These are phyloP conservation scores for Drosophila leonis DNA, from an alignment of 2,888 invertebrate genomes.

Conservation along the genomic window DNA sequence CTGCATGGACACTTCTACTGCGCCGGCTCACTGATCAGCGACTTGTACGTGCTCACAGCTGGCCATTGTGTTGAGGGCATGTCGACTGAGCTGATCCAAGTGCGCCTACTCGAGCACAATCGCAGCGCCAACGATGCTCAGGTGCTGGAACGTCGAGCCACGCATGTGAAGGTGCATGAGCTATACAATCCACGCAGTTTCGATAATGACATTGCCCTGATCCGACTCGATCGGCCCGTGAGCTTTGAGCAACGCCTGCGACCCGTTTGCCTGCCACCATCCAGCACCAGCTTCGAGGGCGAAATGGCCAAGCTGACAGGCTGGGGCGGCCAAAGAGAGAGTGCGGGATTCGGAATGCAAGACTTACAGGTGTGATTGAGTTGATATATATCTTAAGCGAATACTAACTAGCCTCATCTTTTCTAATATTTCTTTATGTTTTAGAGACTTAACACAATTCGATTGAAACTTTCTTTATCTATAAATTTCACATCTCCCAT, in stretches of 20 bases:
- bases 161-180: conserved; percentile 87
- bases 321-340: conserved; percentile 90
- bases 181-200: conserved; percentile 90
- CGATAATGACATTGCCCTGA: conserved; percentile 92
- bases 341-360: conserved; percentile 87
- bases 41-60: conserved; percentile 90
- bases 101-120: conserved; percentile 90
- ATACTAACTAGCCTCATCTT: neutral
- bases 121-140: conserved; percentile 84
- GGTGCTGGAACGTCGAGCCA: conserved; percentile 78
- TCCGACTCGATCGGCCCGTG: conserved; percentile 88
- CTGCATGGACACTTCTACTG: conserved; percentile 88
- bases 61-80: conserved; percentile 90
- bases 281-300: conserved; percentile 65
- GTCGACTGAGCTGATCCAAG: conserved; percentile 86
- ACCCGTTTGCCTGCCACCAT: conserved; percentile 91
- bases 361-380: conserved; percentile 87
- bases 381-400: conserved; percentile 77
- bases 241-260: conserved; percentile 87
- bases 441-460: conserved; percentile 11
- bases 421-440: conserved; percentile 2
- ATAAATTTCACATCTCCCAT: conserved; percentile 32
- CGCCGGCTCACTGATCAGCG: conserved; percentile 90
- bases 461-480: conserved; percentile 11
- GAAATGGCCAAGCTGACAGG: conserved; percentile 88